Base-by-base conservation (phyloP, 2,797 vertebrate genomes). In the Sebastes nivosus region DNA sequence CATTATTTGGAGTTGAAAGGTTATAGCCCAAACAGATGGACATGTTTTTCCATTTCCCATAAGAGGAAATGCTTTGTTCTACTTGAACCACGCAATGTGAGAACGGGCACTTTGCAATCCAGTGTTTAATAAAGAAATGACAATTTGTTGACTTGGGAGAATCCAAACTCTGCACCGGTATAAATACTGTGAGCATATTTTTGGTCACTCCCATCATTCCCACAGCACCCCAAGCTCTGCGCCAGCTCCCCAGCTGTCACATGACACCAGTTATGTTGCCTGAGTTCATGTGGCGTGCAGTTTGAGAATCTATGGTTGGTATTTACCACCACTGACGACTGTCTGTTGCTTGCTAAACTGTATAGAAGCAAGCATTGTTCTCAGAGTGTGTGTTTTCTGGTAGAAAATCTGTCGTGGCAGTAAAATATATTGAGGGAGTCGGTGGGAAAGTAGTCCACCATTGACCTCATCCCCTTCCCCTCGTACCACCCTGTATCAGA, bases 181-280 rank as follows among this genome's bases (percentile, higher is more conserved):
- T 20, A 27, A 66, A 61, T n/a, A 30, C n/a, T 58, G 8, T 13
- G n/a, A 18, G 22, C 50, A 7, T 58, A 70, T 20, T 38, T 30
- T 4, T 14, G 8, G 20, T 72, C 52, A 8, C 34, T 67, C 46
- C 9, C 30, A 16, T 75, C 16, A 8, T 64, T 84, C 64, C 75
- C 76, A 69, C 59, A 54, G 46, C 70, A 58, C 64, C 34, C 72
- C 5, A 0, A 67, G 69, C 30, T 67, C 65, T 65, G 59, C 50
- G n/a, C 54, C 71, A 58, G 66, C 73, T 46, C 70, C 75, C n/a
- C 67, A 36, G 70, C 67, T 42, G 82, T 94, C 93, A 94, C 92
- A 94, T 93, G 94, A 85, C 75, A 27, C 61, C 46, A 57, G 79
- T 92, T 81, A 83, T 79, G 70, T 54, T 22, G 73, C 66, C 80